Base-by-base conservation (phyloP, 1,140 invertebrate genomes). In the Cydia fagiglandana region DNA sequence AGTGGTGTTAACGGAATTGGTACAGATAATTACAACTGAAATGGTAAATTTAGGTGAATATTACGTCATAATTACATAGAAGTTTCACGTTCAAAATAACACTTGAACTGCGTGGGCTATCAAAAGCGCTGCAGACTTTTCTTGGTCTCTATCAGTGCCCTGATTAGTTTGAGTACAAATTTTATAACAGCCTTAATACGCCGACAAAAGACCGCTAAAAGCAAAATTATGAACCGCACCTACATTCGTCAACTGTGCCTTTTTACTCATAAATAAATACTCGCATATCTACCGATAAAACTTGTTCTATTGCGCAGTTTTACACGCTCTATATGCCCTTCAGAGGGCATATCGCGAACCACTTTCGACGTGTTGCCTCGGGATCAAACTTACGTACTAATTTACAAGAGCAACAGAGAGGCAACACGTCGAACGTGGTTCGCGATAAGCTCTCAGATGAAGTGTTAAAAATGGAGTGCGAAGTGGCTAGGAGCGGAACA, bases 241-340 rank as follows among this genome's bases (percentile, higher is more conserved):
- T 53, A 53, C 4, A 53, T n/a, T 53, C 4, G 15, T 53, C 13
- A n/a, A 53, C 50, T 47, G 15, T n/a, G 50, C 50, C 50, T 4
- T n/a, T 53, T 53, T n/a, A 15, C 15, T n/a, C 13, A 53, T n/a
- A 53, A 53, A 45, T n/a, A n/a, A n/a, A 12, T 53, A n/a, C 1
- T n/a, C 50, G 13, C 13, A n/a, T 20, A 20, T 61, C 53, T 61
- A 61, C 53, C 20, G 56, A 61, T 61, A 61, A 56, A 17, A 61
- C 20, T 24, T 61, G 56, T 24, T 61, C 17, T 24, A 24, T 20
- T 24, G 56, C 56, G 17, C 20, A 12, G 9, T 56, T 56, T 56
- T 10, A 61, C n/a, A 24, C 10, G 56, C 56, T 61, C 56, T 24
- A 61, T 7, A 61, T 61, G 56, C 56, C 56, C 56, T 61, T 61